Base-by-base conservation (phyloP, 2,113 vertebrate genomes). In the Sander lucioperca region DNA sequence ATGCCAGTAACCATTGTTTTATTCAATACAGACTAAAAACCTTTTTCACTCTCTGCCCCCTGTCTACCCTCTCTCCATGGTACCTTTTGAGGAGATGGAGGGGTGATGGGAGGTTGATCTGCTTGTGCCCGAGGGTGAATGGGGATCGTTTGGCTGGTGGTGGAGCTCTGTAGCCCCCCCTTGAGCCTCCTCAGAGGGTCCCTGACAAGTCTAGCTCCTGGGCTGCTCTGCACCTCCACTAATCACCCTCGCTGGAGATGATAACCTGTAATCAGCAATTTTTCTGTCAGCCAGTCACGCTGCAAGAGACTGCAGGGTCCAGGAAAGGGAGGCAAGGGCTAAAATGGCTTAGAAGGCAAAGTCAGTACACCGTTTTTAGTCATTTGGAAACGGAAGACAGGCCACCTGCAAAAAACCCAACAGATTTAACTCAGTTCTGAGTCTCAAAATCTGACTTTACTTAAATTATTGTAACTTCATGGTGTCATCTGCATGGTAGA, bases 251-350 rank as follows among this genome's bases (percentile, higher is more conserved):
- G 1, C 74, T 85, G 74, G 70, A 74, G 70, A 85, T 82, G 85
- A 84, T 85, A 82, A 82, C 74, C 58, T 83, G 63, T 73, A 85
- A 89, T 84, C 83, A 87, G 85, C 87, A 83, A 62, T 85, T 90
- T 83, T 70, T 83, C 73, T 83, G 86, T 90, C 80, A 80, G 83
- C 59, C 74, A 88, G 64, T 85, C 82, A 85, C n/a, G 12, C 64
- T 78, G 66, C 73, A 85, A 65, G 33, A 58, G 50, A 73, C 59
- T 48, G 62, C 75, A 68, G 79, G 71, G 74, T n/a, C 36, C 15
- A 71, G 11, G 13, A 30, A 71, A 23, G 61, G 23, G 58, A 39
- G 69, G 58, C 11, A 13, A 16, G n/a, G 43, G 43, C 75, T 85
- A 54, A 63, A 39, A 76, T 47, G 56, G 76, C 83, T 88, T 54